Conservation (phyloP, 2,888 invertebrate species). For the Drosophila stalkeri region DNA sequence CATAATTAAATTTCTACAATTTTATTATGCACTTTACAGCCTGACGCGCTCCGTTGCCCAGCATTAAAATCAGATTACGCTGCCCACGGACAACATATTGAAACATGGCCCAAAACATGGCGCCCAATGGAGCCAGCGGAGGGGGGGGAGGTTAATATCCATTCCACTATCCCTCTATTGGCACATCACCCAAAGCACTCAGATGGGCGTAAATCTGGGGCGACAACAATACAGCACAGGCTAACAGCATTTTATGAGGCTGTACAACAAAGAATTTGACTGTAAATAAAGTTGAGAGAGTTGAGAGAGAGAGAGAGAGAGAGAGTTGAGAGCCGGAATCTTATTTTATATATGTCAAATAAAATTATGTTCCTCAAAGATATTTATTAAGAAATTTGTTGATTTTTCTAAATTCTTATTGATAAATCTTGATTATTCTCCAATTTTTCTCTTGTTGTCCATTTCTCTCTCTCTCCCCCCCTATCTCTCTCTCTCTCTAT, state of each 20-base stretch:
- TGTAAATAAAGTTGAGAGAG: not conserved
- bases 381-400: not conserved
- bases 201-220: not conserved
- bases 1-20: conserved; percentile 78
- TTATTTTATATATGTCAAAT: not conserved
- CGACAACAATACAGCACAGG: not conserved
- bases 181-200: not conserved
- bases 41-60: conserved; percentile 46
- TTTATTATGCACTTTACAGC: conserved; percentile 77
- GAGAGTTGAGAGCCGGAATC: not conserved
- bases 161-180: not conserved
- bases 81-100: conserved; percentile 44
- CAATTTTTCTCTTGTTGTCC: no score
- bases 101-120: conserved; percentile 16
- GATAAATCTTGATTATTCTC: no score
- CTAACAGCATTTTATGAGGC: not conserved
- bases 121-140: not conserved
- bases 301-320: no score
- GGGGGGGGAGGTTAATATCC: not conserved
- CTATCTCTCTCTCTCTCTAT: not conserved
- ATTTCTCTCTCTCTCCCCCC: not conserved
- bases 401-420: not conserved
- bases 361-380: not conserved
- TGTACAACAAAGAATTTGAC: not conserved
- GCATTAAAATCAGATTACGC: conserved; percentile 76